Evolutionary conservation across 2,888 invertebrate species (phyloP).

Genomic region (Lithosia quadra): DNA sequence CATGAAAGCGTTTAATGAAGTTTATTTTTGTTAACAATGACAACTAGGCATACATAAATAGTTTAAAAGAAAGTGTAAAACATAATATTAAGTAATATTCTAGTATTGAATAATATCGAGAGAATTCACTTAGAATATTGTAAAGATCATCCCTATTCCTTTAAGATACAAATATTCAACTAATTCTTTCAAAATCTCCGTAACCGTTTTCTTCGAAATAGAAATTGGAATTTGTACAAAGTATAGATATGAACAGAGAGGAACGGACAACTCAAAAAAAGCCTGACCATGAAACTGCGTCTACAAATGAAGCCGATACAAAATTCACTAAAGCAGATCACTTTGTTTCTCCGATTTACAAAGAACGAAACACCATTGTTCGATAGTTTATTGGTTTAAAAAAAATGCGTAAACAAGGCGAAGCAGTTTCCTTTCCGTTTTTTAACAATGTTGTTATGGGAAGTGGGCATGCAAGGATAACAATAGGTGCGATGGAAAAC

Average conservation of each 20-base stretch:
- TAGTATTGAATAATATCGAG: neutral
- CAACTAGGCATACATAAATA: too few relatives aligned
- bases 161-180: too few relatives aligned
- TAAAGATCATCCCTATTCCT: neutral
- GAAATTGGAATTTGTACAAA: neutral
- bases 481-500: constrained; percentile 49
- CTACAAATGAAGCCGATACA: constrained; percentile 16
- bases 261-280: constrained; percentile 20
- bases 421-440: constrained; percentile 54
- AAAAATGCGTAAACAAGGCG: constrained; percentile 49
- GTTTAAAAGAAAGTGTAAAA: too few relatives aligned
- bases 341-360: constrained; percentile 32
- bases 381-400: constrained; percentile 38
- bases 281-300: constrained; percentile 27
- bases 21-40: neutral
- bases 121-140: neutral
- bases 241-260: neutral
- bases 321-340: constrained; percentile 39
- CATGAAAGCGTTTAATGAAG: neutral
- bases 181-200: neutral
- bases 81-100: neutral
- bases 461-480: constrained; percentile 52
- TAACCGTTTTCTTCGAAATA: neutral
- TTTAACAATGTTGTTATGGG: constrained; percentile 62
- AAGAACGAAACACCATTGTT: constrained; percentile 43